These are phyloP conservation scores for Spea multiplicata DNA, from an alignment of 2,113 vertebrate species.

Conservation along the genomic window DNA sequence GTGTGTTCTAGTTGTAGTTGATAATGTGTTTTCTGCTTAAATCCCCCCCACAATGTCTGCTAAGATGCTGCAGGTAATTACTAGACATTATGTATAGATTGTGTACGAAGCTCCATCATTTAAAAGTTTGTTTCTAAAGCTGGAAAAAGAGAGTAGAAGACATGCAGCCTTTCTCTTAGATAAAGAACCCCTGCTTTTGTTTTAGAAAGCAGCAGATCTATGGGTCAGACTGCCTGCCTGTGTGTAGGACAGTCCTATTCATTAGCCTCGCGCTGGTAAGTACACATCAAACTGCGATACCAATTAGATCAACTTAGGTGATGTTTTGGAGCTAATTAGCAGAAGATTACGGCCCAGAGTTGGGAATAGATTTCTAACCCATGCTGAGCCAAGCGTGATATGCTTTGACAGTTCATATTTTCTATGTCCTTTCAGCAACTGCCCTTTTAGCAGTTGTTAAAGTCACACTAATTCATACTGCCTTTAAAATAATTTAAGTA, in stretches of 20 bases:
- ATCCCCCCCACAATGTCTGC: no score
- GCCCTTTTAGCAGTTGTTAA: conserved; percentile 5
- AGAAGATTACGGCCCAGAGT: conserved; percentile 56
- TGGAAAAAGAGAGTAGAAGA: neutral
- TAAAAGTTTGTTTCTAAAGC: no score
- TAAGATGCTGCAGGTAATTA: no score
- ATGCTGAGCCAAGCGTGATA: conserved; percentile 31
- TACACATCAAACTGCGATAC: conserved; percentile 59
- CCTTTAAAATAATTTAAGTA: neutral
- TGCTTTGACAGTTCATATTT: conserved; percentile 42
- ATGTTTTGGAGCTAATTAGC: conserved; percentile 64
- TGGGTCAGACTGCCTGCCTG: conserved; percentile 51
- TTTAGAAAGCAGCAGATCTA: conserved; percentile 5
- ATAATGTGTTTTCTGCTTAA: no score
- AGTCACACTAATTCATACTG: neutral
- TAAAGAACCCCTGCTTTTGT: conserved; percentile 12
- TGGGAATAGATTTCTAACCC: conserved; percentile 55
- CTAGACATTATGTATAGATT: no score
- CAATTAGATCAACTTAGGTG: conserved; percentile 66
- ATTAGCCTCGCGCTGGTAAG: conserved; percentile 64
- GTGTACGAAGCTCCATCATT: no score
- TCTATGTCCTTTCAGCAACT: conserved; percentile 9
- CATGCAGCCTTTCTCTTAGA: conserved; percentile 7
- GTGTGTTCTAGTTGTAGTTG: no score
- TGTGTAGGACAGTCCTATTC: conserved; percentile 63